These are phyloP conservation scores for Metopia argyrocephala DNA, from an alignment of 2,888 invertebrate genomes.

Conservation along the genomic window DNA sequence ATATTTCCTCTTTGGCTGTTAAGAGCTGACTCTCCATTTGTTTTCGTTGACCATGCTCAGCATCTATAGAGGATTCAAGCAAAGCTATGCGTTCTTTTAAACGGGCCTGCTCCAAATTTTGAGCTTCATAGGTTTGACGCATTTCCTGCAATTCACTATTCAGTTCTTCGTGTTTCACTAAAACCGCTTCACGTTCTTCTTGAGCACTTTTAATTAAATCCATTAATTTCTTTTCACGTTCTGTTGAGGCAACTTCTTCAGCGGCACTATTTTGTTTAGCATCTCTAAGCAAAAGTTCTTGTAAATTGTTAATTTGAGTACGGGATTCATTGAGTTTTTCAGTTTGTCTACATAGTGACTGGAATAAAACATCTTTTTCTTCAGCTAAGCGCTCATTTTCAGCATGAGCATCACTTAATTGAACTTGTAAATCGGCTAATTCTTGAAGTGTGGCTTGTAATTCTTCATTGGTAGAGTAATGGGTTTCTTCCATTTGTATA, in stretches of 20 bases:
- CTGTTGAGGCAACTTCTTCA: conserved; percentile 84
- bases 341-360: conserved; percentile 94
- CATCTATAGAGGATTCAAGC: conserved; percentile 87
- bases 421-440: conserved; percentile 91
- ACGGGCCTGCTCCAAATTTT: conserved; percentile 83
- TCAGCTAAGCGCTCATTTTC: conserved; percentile 93
- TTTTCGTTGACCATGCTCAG: conserved; percentile 86
- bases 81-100: conserved; percentile 85
- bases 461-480: conserved; percentile 91
- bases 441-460: conserved; percentile 96
- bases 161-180: conserved; percentile 88
- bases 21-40: conserved; percentile 86
- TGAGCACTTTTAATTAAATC: conserved; percentile 91
- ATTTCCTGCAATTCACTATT: conserved; percentile 84
- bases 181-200: conserved; percentile 86
- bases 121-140: conserved; percentile 81
- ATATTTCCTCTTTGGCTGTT: conserved; percentile 86
- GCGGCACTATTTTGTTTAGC: conserved; percentile 80
- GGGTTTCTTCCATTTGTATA: conserved; percentile 80
- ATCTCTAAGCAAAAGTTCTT: conserved; percentile 86
- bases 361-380: conserved; percentile 92
- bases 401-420: conserved; percentile 90
- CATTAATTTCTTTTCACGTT: conserved; percentile 89
- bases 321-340: conserved; percentile 93
- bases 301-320: conserved; percentile 89